Percentiles rank a stretch among this genome's conserved stretches.
phyloP scores from a whole-genome alignment of 2,888 invertebrate species.

The Sussaba pulchella region DNA sequence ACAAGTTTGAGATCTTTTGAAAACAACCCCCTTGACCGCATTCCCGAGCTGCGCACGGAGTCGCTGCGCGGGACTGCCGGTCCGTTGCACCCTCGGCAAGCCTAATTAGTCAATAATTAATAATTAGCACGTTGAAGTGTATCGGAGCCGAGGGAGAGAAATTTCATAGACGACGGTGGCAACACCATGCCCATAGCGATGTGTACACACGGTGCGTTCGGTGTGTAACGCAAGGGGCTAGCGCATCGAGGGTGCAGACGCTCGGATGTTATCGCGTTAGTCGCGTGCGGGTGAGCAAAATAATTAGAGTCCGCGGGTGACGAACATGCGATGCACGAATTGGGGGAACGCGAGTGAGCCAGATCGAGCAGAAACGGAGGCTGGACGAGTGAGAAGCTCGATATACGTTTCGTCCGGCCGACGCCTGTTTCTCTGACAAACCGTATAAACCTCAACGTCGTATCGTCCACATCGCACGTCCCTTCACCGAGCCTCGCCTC shows the following conservation, averaged over 20 bases:
- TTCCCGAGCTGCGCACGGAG: background rate
- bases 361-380: conserved; percentile 40
- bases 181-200: background rate
- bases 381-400: conserved; percentile 45
- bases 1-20: background rate
- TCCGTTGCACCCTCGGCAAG: conserved; percentile 39
- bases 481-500: background rate
- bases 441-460: conserved; percentile 68
- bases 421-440: conserved; percentile 73
- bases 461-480: background rate
- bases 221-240: conserved; percentile 65
- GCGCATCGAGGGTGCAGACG: conserved; percentile 60
- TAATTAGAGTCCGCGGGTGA: conserved; percentile 74
- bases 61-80: too few relatives aligned
- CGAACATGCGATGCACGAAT: conserved; percentile 2
- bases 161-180: conserved; percentile 19
- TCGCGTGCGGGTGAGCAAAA: conserved; percentile 78
- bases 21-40: background rate
- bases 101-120: conserved; percentile 72
- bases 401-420: conserved; percentile 41
- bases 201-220: background rate
- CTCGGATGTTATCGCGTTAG: conserved; percentile 76
- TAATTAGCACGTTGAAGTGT: conserved; percentile 73
- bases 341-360: conserved; percentile 38
- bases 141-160: conserved; percentile 23